Evolutionary conservation across 2,888 invertebrate species (phyloP).

Genomic region (Cheilosia grossa): DNA sequence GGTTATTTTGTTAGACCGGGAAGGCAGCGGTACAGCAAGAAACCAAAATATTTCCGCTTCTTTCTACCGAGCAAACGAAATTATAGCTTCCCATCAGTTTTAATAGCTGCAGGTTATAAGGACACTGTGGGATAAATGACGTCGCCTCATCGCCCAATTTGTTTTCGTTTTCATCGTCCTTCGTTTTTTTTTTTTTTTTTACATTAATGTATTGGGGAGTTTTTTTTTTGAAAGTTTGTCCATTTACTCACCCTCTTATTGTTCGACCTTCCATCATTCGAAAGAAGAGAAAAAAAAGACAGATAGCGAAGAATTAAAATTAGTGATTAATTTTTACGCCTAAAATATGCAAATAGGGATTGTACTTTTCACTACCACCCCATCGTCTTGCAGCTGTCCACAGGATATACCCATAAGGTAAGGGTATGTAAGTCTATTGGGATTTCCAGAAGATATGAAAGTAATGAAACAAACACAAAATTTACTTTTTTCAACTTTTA

Average conservation of each 20-base stretch:
- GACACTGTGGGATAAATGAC: slow-evolving; percentile 71
- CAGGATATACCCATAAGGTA: slow-evolving; percentile 41
- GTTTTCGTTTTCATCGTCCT: slow-evolving; percentile 69
- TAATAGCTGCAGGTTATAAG: slow-evolving; percentile 74
- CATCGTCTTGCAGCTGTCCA: slow-evolving; percentile 47
- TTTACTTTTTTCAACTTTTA: slow-evolving; percentile 25
- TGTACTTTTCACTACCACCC: slow-evolving; percentile 34
- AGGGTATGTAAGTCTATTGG: slow-evolving; percentile 35
- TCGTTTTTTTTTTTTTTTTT: slow-evolving; percentile 45
- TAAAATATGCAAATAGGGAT: slow-evolving; percentile 59
- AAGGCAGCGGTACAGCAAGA: slow-evolving; percentile 35
- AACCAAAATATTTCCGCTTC: slow-evolving; percentile 64
- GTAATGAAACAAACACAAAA: slow-evolving; percentile 45
- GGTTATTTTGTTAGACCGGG: slow-evolving; percentile 31
- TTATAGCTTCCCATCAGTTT: slow-evolving; percentile 74
- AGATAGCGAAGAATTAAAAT: slow-evolving; percentile 57
- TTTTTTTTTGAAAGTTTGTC: slow-evolving; percentile 47
- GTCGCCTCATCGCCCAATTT: slow-evolving; percentile 74
- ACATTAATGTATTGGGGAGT: slow-evolving; percentile 47
- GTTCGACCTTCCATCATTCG: slow-evolving; percentile 61
- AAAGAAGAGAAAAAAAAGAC: slow-evolving; percentile 44
- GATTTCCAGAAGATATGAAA: slow-evolving; percentile 51
- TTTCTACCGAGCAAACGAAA: slow-evolving; percentile 53
- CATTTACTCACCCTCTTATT: slow-evolving; percentile 52
- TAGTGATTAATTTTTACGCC: slow-evolving; percentile 66